These are phyloP conservation scores for Heterochromis multidens DNA, from an alignment of 2,113 vertebrate species.

Conservation along the genomic window DNA sequence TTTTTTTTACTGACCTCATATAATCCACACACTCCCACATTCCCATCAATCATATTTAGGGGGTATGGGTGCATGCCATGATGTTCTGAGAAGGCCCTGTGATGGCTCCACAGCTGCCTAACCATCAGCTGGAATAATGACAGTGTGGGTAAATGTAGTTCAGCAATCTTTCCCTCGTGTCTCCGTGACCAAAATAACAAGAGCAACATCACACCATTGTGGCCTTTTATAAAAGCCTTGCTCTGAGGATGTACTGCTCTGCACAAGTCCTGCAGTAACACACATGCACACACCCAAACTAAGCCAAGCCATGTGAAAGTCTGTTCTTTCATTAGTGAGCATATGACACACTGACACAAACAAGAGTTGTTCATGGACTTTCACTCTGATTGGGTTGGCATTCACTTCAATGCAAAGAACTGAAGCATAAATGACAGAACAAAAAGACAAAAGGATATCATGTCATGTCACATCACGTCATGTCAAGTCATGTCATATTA, in stretches of 20 bases:
- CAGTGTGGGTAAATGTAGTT: slow-evolving; percentile 31
- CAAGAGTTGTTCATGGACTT: background rate
- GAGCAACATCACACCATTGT: background rate
- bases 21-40: slow-evolving; percentile 26
- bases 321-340: background rate
- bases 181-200: slow-evolving; percentile 15
- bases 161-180: slow-evolving; percentile 3
- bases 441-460: background rate
- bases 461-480: fast-evolving
- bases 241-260: background rate
- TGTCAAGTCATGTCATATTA: background rate
- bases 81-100: background rate
- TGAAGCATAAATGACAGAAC: background rate
- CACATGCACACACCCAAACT: background rate
- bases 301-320: background rate
- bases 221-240: background rate
- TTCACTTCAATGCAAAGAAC: background rate
- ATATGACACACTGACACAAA: background rate
- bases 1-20: slow-evolving; percentile 5
- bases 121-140: slow-evolving; percentile 28
- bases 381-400: background rate
- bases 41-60: slow-evolving; percentile 53
- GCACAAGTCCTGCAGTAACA: background rate
- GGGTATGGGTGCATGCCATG: slow-evolving; percentile 29
- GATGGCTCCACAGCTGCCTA: slow-evolving; percentile 12